Percentiles rank a stretch among this genome's conserved stretches.
phyloP scores from a whole-genome alignment of 2,888 invertebrate species.

The Lymantria dispar region DNA sequence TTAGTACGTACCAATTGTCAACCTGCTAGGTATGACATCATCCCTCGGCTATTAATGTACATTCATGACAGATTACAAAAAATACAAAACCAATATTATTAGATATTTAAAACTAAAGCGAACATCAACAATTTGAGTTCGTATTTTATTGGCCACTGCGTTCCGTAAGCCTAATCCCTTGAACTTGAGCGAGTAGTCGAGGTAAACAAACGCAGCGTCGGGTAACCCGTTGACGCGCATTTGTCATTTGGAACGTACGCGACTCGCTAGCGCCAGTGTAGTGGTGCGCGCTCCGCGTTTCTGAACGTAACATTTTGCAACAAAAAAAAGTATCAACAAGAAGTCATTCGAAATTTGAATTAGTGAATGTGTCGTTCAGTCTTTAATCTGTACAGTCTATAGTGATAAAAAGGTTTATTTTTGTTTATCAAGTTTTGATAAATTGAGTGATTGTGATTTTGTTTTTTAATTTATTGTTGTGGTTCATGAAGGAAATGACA shows the following conservation, averaged over 20 bases:
- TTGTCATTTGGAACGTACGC: conserved; percentile 72
- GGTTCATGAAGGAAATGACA: conserved; percentile 62
- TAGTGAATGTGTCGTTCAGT: conserved; percentile 15
- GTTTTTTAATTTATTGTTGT: conserved; percentile 37
- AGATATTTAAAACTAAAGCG: conserved; percentile 22
- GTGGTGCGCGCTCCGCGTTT: conserved; percentile 49
- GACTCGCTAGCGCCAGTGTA: conserved; percentile 43
- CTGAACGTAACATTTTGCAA: conserved; percentile 46
- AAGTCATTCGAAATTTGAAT: conserved; percentile 28
- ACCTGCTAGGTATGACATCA: conserved; percentile 27
- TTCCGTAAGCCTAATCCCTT: conserved; percentile 63
- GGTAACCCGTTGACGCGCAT: conserved; percentile 66
- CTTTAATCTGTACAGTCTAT: conserved; percentile 15
- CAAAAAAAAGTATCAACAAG: conserved; percentile 34
- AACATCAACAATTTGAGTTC: conserved; percentile 31
- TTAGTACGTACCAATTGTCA: conserved; percentile 1
- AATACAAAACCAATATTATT: conserved; percentile 26
- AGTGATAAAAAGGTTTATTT: conserved; percentile 28
- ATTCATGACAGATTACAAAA: conserved; percentile 21
- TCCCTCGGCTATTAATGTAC: conserved; percentile 11
- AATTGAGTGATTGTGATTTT: conserved; percentile 34
- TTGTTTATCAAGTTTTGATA: conserved; percentile 31
- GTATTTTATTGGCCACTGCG: conserved; percentile 34
- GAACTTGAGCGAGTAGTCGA: conserved; percentile 66
- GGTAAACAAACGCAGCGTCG: conserved; percentile 63